A percentile compares a stretch with the other conserved stretches of the same genome.
Conservation (phyloP, 2,797 vertebrate genomes). For the Halcyon leucocephala region DNA sequence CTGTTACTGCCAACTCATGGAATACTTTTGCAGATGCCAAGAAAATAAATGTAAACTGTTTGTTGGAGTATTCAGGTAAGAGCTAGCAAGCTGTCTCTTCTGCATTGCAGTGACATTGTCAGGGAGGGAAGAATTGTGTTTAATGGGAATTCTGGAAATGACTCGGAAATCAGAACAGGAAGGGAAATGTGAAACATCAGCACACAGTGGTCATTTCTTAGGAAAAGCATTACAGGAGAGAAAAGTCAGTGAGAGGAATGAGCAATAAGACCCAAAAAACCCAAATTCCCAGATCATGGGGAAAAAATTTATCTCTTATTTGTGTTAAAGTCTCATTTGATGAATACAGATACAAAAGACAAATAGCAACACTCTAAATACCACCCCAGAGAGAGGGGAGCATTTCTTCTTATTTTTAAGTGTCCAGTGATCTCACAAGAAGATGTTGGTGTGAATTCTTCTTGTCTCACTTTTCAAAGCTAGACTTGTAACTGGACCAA, state of each 20-base stretch:
- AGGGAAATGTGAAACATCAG: neutral
- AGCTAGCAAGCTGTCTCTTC: neutral
- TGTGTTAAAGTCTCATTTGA: neutral
- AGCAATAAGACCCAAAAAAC: neutral
- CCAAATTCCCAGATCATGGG: neutral
- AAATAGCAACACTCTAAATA: neutral
- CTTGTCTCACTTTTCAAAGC: neutral
- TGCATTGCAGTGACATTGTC: neutral
- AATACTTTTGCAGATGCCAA: conserved; percentile 14
- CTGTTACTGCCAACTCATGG: neutral
- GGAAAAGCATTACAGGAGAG: neutral
- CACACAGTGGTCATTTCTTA: neutral
- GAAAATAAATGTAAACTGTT: conserved; percentile 1
- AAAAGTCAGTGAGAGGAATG: neutral
- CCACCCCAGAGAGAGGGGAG: neutral
- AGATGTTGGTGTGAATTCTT: neutral
- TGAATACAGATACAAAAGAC: neutral
- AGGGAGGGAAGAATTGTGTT: neutral
- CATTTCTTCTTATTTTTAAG: neutral
- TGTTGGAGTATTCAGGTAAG: neutral
- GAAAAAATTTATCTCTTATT: neutral
- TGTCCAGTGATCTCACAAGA: neutral
- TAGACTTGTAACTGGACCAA: neutral
- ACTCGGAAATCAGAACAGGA: neutral
- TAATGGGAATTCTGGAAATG: neutral